phyloP scores from a whole-genome alignment of 2,888 invertebrate species.

The Trimorus sp. region DNA sequence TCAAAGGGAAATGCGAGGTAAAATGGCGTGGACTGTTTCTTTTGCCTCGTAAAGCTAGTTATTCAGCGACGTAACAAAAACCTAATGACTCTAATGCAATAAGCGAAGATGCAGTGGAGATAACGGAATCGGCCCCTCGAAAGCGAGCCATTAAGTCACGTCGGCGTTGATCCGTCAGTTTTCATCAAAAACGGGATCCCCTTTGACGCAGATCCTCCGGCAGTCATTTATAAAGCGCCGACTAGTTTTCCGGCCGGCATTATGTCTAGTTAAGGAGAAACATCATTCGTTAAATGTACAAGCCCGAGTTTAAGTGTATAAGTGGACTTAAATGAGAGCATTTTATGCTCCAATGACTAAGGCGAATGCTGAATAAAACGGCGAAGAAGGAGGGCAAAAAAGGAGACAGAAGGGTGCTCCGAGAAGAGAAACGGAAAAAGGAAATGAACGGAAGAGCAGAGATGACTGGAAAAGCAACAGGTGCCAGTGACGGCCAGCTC shows the following conservation, averaged over 20 bases:
- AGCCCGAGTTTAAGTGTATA: slow-evolving; percentile 65
- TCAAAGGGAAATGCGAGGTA: too few species aligned
- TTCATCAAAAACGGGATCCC: slow-evolving; percentile 33
- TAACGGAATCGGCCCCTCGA: slow-evolving; percentile 15
- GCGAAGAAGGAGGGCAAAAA: slow-evolving; percentile 50
- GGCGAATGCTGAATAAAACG: slow-evolving; percentile 64
- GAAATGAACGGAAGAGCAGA: slow-evolving; percentile 68
- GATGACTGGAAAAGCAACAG: slow-evolving; percentile 79
- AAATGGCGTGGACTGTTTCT: too few species aligned
- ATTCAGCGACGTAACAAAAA: not conserved
- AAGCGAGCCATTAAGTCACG: slow-evolving; percentile 27
- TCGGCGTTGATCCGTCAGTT: slow-evolving; percentile 31
- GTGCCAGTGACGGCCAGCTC: slow-evolving; percentile 78
- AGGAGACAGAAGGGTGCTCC: slow-evolving; percentile 57
- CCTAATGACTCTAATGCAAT: not conserved
- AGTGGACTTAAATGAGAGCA: slow-evolving; percentile 67
- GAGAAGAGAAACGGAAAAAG: slow-evolving; percentile 64
- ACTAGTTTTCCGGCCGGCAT: slow-evolving; percentile 48
- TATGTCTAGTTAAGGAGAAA: slow-evolving; percentile 61
- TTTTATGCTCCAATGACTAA: slow-evolving; percentile 65
- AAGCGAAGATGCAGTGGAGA: slow-evolving; percentile 5
- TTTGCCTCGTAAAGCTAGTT: too few species aligned
- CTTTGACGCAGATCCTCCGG: slow-evolving; percentile 24
- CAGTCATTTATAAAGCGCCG: slow-evolving; percentile 52
- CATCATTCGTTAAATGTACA: slow-evolving; percentile 62